Percentiles rank a stretch among this genome's conserved stretches.
Evolutionary conservation across 2,797 vertebrate species (phyloP).

Genomic region (Syngnathus acus): DNA sequence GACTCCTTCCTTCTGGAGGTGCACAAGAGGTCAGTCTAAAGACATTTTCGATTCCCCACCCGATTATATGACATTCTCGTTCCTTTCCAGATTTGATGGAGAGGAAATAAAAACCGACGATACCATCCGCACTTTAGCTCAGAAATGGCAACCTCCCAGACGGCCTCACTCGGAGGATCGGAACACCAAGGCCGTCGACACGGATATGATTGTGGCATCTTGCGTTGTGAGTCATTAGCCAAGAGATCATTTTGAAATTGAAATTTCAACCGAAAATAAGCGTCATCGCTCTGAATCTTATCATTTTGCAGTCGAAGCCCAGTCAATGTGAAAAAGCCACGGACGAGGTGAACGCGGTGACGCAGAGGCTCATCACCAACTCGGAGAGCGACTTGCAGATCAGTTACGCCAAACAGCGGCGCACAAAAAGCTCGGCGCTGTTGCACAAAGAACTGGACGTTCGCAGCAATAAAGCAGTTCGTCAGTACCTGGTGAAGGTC

Average conservation of each 20-base stretch:
- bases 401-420: slow-evolving; percentile 91
- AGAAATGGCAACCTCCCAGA: slow-evolving; percentile 88
- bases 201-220: slow-evolving; percentile 89
- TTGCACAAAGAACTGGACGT: slow-evolving; percentile 92
- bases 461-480: slow-evolving; percentile 83
- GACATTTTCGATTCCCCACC: no score
- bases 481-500: slow-evolving; percentile 89
- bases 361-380: slow-evolving; percentile 94
- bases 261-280: background rate
- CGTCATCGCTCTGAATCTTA: background rate
- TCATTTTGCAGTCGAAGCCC: slow-evolving; percentile 77
- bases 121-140: slow-evolving; percentile 84
- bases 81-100: slow-evolving; percentile 80
- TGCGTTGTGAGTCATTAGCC: slow-evolving; percentile 72
- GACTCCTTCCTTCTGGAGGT: slow-evolving; percentile 95
- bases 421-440: slow-evolving; percentile 88
- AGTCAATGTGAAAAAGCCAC: slow-evolving; percentile 83
- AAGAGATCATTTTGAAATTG: background rate
- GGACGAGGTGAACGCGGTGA: slow-evolving; percentile 84
- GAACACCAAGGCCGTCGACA: slow-evolving; percentile 87
- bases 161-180: slow-evolving; percentile 79
- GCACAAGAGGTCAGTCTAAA: slow-evolving; percentile 80
- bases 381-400: slow-evolving; percentile 91
- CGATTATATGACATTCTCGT: background rate
- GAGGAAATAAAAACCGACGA: slow-evolving; percentile 91